phyloP scores from a whole-genome alignment of 2,888 invertebrate species.

The Nephrotoma guestfalica region DNA sequence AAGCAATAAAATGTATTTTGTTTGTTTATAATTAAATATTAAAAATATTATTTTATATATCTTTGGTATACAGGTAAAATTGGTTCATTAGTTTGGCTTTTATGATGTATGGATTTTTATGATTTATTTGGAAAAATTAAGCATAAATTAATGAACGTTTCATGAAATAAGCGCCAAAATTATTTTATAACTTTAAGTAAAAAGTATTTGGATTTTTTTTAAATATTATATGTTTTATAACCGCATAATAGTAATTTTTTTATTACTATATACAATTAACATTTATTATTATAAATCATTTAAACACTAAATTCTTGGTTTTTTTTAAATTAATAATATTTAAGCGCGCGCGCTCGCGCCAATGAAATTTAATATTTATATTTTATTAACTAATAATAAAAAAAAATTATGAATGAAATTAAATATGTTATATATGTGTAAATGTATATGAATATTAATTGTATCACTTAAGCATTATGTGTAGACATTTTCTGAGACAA shows the following conservation, averaged over 20 bases:
- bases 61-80: neutral
- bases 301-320: neutral
- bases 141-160: too few relatives aligned
- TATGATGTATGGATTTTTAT: neutral
- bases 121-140: neutral
- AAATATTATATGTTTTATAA: neutral
- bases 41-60: neutral
- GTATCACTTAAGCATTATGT: neutral
- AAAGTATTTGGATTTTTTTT: neutral
- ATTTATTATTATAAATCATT: neutral
- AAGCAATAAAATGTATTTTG: neutral
- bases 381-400: neutral
- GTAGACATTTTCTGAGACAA: neutral
- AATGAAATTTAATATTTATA: neutral
- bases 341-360: neutral
- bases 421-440: neutral
- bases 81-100: neutral
- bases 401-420: neutral
- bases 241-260: neutral
- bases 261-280: neutral
- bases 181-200: neutral
- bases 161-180: neutral
- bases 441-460: neutral
- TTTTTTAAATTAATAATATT: neutral
- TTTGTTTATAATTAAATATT: neutral